Evolutionary conservation across 2,113 vertebrate genomes (phyloP).

Genomic region (Ailuropoda melanoleuca): DNA sequence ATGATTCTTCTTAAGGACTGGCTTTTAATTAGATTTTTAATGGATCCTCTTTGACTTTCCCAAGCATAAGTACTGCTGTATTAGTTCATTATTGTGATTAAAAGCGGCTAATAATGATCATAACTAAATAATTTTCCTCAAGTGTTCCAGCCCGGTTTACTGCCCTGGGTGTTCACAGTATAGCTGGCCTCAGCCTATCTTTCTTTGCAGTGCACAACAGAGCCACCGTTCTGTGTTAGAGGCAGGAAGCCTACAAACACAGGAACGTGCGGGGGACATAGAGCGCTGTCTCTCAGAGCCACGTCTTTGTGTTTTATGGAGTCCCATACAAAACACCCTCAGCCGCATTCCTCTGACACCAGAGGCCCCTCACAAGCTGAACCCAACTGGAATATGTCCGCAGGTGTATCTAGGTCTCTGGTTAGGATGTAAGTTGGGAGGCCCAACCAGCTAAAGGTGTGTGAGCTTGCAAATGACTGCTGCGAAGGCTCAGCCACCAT

Average conservation of each 20-base stretch:
- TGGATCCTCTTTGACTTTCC: constrained; percentile 84
- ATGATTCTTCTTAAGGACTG: constrained; percentile 81
- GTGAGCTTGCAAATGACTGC: not conserved
- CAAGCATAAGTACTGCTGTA: constrained; percentile 73
- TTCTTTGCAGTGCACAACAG: not conserved
- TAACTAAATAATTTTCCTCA: constrained; percentile 80
- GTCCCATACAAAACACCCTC: not conserved
- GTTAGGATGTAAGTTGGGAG: not conserved
- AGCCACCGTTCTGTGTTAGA: not conserved
- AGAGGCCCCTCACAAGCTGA: not conserved
- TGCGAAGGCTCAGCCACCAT: not conserved
- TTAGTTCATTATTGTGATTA: constrained; percentile 84
- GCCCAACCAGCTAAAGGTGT: not conserved
- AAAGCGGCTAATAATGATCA: constrained; percentile 82
- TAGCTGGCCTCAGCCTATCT: not conserved
- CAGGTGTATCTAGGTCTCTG: not conserved
- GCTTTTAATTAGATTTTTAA: constrained; percentile 90
- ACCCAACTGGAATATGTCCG: not conserved
- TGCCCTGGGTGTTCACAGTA: not conserved
- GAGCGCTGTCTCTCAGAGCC: not conserved
- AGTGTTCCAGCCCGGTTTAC: constrained; percentile 73
- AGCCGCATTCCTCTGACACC: not conserved
- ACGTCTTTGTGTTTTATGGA: not conserved
- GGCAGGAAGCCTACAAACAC: not conserved
- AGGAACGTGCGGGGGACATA: not conserved